These are phyloP conservation scores for Myotis planiceps DNA, from an alignment of 2,797 vertebrate genomes.

Conservation along the genomic window DNA sequence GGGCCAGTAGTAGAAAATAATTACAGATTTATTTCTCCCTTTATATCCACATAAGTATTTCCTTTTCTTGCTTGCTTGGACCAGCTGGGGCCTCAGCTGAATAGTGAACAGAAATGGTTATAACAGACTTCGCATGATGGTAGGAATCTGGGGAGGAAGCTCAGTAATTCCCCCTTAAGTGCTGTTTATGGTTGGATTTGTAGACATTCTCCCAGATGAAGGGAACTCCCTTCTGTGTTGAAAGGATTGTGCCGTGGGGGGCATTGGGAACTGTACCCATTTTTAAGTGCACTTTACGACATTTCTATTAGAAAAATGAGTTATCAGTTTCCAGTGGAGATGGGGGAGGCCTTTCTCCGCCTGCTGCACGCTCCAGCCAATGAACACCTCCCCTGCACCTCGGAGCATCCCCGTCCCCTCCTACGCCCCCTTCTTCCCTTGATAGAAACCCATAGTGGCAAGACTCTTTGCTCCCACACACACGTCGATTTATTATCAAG, in stretches of 20 bases:
- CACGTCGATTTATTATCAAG: not conserved
- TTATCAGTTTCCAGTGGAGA: not conserved
- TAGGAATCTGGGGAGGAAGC: not conserved
- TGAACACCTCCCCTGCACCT: not conserved
- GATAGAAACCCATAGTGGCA: not conserved
- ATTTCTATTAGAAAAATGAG: not conserved
- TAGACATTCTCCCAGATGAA: not conserved
- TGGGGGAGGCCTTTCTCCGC: not conserved
- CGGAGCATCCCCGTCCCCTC: not conserved
- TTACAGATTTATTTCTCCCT: not conserved
- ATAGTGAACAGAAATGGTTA: not conserved
- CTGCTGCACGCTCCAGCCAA: not conserved
- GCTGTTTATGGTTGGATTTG: not conserved
- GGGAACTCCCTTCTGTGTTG: not conserved
- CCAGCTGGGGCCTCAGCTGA: not conserved
- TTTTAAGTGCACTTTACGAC: not conserved
- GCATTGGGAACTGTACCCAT: not conserved
- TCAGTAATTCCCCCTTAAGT: not conserved
- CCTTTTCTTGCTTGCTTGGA: not conserved
- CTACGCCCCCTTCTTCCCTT: not conserved
- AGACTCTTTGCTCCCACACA: not conserved
- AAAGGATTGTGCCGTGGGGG: not conserved
- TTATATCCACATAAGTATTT: not conserved
- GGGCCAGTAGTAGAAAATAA: not conserved
- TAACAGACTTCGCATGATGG: not conserved